Percentiles rank a stretch among this genome's conserved stretches.
These are phyloP conservation scores for Brevimyrus niger DNA, from an alignment of 2,113 vertebrate genomes.

Conservation along the genomic window DNA sequence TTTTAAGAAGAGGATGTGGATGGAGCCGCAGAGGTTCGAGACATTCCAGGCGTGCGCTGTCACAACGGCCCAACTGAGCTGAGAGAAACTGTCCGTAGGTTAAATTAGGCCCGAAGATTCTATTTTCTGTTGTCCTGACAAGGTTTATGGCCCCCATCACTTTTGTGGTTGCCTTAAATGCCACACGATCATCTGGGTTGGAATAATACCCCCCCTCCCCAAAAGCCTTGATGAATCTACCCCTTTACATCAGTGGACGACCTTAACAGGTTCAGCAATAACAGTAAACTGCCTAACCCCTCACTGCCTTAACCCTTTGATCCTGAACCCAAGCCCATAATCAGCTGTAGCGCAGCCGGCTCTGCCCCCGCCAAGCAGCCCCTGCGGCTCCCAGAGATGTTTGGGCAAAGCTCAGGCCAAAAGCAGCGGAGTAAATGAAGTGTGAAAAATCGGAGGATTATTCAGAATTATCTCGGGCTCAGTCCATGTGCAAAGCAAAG, in stretches of 20 bases:
- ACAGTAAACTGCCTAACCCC: constrained; percentile 15
- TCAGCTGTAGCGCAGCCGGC: constrained; percentile 9
- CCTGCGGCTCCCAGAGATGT: constrained; percentile 29
- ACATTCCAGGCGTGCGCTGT: not conserved
- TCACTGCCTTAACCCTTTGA: constrained; percentile 23
- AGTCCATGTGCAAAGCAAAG: constrained; percentile 62
- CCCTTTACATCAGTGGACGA: constrained; percentile 34
- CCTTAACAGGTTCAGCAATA: constrained; percentile 36
- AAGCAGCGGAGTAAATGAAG: constrained; percentile 62
- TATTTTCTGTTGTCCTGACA: not conserved
- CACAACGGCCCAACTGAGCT: not conserved
- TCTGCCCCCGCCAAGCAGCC: constrained; percentile 21
- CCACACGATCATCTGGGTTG: not conserved
- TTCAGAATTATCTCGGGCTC: constrained; percentile 65
- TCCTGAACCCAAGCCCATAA: constrained; percentile 18
- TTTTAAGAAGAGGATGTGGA: not conserved
- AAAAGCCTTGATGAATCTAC: constrained; percentile 43
- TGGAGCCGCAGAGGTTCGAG: not conserved
- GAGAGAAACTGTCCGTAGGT: not conserved
- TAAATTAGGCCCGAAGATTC: not conserved
- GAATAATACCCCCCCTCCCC: not conserved
- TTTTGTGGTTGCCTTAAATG: not conserved
- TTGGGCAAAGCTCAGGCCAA: constrained; percentile 50
- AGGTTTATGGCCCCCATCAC: not conserved
- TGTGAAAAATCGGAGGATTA: constrained; percentile 68